phyloP scores from a whole-genome alignment of 2,113 vertebrate species.

The Nasalis larvatus region DNA sequence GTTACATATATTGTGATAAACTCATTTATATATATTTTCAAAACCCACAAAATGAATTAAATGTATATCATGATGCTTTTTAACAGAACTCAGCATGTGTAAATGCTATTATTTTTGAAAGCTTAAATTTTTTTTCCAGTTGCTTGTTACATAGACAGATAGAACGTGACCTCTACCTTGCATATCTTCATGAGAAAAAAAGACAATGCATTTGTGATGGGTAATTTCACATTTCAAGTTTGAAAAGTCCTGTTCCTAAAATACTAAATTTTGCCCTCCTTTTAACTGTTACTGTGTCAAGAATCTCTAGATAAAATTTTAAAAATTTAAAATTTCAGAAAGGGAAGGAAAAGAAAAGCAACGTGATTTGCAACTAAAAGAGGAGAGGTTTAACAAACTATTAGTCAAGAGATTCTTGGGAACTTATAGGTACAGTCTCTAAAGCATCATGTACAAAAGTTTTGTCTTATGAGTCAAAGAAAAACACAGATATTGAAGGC shows the following conservation, averaged over 20 bases:
- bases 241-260: not conserved
- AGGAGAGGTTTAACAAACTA: not conserved
- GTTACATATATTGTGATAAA: constrained; percentile 61
- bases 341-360: not conserved
- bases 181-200: not conserved
- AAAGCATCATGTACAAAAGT: not conserved
- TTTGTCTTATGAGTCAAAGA: constrained; percentile 26
- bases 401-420: not conserved
- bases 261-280: not conserved
- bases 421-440: not conserved
- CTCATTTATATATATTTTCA: constrained; percentile 46
- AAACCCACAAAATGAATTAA: constrained; percentile 41
- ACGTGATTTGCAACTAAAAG: not conserved
- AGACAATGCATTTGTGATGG: constrained; percentile 18
- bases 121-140: not conserved
- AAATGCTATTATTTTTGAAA: constrained; percentile 28
- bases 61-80: constrained; percentile 42
- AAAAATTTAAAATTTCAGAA: not conserved
- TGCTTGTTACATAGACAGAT: not conserved
- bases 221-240: constrained; percentile 27
- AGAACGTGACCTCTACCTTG: not conserved
- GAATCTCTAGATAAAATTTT: not conserved
- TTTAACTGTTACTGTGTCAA: not conserved
- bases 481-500: constrained; percentile 15
- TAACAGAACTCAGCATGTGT: not conserved